phyloP scores from a whole-genome alignment of 2,888 invertebrate species.

The Dicycla oo region DNA sequence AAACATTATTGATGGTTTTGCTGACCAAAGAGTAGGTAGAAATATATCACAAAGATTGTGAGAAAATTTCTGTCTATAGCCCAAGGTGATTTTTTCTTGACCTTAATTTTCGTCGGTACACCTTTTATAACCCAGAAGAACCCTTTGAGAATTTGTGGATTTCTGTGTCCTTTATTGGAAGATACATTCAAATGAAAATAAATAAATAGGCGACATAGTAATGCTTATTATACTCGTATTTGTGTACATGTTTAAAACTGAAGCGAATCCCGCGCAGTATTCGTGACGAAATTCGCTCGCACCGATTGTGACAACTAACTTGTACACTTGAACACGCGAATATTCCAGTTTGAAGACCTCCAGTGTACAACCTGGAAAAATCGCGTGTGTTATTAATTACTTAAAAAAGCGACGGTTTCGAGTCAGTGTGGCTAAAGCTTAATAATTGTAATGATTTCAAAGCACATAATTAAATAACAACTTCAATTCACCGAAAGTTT shows the following conservation, averaged over 20 bases:
- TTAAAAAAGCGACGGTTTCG: too few species aligned
- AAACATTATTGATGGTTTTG: neutral
- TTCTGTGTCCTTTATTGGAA: slow-evolving; percentile 24
- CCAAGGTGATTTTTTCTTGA: slow-evolving; percentile 9
- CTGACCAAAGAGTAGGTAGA: neutral
- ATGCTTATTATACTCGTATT: too few species aligned
- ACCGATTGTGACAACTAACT: neutral
- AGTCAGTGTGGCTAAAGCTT: too few species aligned
- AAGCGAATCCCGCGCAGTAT: neutral
- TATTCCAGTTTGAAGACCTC: too few species aligned
- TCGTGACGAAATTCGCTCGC: neutral
- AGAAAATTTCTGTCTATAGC: neutral
- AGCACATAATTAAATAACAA: neutral
- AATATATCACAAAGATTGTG: neutral
- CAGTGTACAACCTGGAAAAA: neutral
- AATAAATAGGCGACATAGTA: slow-evolving; percentile 6
- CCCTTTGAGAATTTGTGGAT: slow-evolving; percentile 26
- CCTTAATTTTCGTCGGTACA: slow-evolving; percentile 19
- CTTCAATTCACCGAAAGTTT: neutral
- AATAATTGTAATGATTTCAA: neutral
- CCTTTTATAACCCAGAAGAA: slow-evolving; percentile 19
- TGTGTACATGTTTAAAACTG: slow-evolving; percentile 2
- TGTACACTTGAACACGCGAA: too few species aligned
- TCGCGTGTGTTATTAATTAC: neutral
- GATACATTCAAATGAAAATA: slow-evolving; percentile 27